phyloP scores from a whole-genome alignment of 1,140 invertebrate species.

The Lepidurus apus region DNA sequence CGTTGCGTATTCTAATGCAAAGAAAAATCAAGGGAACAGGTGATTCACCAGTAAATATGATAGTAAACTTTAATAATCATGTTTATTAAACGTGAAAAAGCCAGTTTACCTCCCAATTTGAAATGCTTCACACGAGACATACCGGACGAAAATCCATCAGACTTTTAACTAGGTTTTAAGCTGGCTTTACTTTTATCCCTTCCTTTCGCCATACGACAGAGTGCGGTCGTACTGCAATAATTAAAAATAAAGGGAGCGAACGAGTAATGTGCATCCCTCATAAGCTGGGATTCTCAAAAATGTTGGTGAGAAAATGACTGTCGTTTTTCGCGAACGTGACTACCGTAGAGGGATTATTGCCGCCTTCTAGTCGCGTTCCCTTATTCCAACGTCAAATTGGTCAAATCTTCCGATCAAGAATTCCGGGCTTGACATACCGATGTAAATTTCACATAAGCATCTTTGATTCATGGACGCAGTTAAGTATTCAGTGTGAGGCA shows the following conservation, averaged over 20 bases:
- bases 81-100: too few relatives aligned
- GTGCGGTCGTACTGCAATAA: too few relatives aligned
- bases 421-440: too few relatives aligned
- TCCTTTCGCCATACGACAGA: too few relatives aligned
- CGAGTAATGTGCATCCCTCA: too few relatives aligned
- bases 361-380: neutral
- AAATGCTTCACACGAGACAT: neutral
- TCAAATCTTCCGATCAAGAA: neutral
- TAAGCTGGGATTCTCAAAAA: neutral
- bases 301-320: neutral
- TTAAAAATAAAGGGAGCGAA: too few relatives aligned
- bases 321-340: neutral
- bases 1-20: slow-evolving; percentile 80
- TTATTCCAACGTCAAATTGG: neutral
- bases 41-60: neutral
- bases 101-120: neutral
- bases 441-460: too few relatives aligned
- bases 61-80: too few relatives aligned
- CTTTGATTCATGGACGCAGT: too few relatives aligned
- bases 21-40: neutral
- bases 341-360: neutral
- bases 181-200: neutral
- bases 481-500: too few relatives aligned
- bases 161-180: slow-evolving; percentile 21
- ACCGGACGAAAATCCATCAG: neutral